These are phyloP conservation scores for roundworm (Caenorhabditis elegans) DNA, from an alignment of 1,140 invertebrate species.

Conservation along the genomic window DNA sequence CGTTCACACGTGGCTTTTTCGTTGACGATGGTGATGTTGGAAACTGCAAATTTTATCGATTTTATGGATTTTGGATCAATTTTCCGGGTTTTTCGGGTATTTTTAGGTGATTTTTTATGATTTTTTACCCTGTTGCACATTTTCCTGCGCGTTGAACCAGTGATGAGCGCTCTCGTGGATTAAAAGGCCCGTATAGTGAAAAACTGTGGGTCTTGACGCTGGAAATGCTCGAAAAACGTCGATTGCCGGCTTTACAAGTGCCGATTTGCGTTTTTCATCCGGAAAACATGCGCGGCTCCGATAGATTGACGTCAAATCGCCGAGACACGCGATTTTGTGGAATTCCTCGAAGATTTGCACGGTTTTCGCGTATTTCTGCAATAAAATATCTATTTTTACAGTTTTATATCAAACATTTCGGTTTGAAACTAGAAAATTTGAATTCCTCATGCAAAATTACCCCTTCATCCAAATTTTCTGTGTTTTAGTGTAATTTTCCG, in stretches of 20 bases:
- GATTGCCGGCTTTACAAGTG: background rate
- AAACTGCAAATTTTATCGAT: background rate
- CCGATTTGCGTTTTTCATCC: background rate
- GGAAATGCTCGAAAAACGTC: background rate
- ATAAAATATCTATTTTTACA: background rate
- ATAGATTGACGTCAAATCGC: constrained; percentile 26
- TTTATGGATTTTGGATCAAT: no score
- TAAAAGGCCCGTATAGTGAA: constrained; percentile 5
- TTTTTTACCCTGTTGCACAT: background rate
- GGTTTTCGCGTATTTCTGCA: background rate
- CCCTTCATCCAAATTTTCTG: no score
- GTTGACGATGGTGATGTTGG: background rate
- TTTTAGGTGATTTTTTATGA: no score
- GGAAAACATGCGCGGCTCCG: background rate
- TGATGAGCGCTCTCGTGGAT: constrained; percentile 29
- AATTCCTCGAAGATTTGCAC: background rate
- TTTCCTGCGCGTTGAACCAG: constrained; percentile 24
- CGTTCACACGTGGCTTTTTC: background rate
- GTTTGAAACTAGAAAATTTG: no score
- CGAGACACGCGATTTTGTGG: background rate
- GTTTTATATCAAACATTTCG: no score
- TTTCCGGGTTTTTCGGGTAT: no score
- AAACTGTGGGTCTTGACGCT: background rate
- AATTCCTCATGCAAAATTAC: no score
- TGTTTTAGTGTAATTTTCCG: no score